Percentiles rank a stretch among this genome's conserved stretches.
These are phyloP conservation scores for Sorex maritimensis DNA, from an alignment of 2,797 vertebrate genomes.

Conservation along the genomic window DNA sequence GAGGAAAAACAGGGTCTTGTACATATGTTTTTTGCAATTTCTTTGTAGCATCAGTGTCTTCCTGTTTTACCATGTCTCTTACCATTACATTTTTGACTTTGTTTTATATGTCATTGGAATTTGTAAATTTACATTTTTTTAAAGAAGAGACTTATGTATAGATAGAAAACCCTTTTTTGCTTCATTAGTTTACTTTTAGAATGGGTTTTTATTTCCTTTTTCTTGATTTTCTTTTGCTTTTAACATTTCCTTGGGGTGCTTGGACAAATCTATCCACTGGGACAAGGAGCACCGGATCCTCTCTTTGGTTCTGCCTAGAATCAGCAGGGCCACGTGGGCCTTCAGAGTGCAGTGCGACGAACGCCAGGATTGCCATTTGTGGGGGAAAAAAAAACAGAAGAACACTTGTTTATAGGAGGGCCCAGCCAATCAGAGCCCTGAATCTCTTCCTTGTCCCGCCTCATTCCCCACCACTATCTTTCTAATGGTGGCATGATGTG, in stretches of 20 bases:
- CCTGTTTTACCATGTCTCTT: constrained; percentile 95
- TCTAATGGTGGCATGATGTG: constrained; percentile 87
- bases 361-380: constrained; percentile 86
- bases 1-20: constrained; percentile 99
- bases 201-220: constrained; percentile 85
- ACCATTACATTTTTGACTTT: constrained; percentile 94
- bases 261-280: constrained; percentile 93
- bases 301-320: constrained; percentile 93
- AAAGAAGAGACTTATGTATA: constrained; percentile 93
- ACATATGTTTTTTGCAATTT: constrained; percentile 98
- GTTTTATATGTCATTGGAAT: constrained; percentile 95
- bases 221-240: constrained; percentile 87
- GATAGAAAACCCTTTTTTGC: constrained; percentile 92
- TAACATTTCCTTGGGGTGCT: constrained; percentile 94
- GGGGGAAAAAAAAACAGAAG: constrained; percentile 80
- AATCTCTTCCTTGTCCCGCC: constrained; percentile 89
- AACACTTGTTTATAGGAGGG: constrained; percentile 90
- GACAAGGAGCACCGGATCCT: constrained; percentile 92
- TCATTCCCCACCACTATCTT: constrained; percentile 87
- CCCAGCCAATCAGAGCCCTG: constrained; percentile 87
- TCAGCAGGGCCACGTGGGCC: constrained; percentile 88
- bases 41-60: constrained; percentile 99
- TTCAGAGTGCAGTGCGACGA: constrained; percentile 76
- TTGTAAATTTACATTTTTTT: constrained; percentile 95
- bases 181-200: constrained; percentile 95